phyloP scores from a whole-genome alignment of 2,797 vertebrate genomes.

The Mareca penelope region DNA sequence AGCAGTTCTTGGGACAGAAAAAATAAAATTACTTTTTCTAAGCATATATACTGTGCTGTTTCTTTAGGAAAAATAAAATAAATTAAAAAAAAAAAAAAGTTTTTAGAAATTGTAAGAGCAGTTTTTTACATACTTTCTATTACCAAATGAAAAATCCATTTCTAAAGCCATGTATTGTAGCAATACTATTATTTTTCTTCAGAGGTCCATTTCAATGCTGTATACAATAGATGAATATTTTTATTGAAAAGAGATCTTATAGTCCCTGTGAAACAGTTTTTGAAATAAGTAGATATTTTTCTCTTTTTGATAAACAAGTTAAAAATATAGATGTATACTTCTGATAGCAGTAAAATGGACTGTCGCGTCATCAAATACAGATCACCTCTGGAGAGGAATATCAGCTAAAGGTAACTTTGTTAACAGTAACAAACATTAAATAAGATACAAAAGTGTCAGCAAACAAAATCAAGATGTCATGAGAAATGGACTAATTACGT shows the following conservation, averaged over 20 bases:
- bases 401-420: background rate
- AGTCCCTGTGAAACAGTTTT: background rate
- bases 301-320: background rate
- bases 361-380: background rate
- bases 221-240: background rate
- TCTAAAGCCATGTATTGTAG: background rate
- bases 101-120: background rate
- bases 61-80: background rate
- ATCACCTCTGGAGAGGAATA: background rate
- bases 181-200: background rate
- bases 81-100: background rate
- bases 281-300: background rate
- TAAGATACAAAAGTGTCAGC: background rate
- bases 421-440: background rate
- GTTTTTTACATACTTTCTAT: background rate
- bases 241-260: background rate
- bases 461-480: background rate
- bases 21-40: background rate
- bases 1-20: background rate
- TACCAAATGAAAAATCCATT: background rate
- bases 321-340: background rate
- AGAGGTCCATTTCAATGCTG: background rate
- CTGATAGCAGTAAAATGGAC: background rate
- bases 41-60: background rate
- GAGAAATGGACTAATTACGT: background rate